These are phyloP conservation scores for Yasuhikotakia modesta DNA, from an alignment of 2,797 vertebrate species.

Conservation along the genomic window DNA sequence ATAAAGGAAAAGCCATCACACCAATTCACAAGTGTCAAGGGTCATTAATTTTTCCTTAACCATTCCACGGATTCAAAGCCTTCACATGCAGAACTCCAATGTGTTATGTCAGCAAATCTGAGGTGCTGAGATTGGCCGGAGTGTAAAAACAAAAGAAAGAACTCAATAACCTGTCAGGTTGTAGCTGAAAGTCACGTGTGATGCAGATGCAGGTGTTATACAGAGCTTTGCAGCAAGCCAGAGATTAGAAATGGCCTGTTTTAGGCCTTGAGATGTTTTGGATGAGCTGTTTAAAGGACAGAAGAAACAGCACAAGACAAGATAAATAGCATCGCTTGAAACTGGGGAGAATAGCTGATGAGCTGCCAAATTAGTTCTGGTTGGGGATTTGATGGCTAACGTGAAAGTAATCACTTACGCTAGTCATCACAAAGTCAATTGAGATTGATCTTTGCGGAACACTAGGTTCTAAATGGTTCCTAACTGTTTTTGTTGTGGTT, in stretches of 20 bases:
- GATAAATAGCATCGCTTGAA: background rate
- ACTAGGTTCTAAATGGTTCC: background rate
- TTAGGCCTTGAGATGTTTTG: constrained; percentile 57
- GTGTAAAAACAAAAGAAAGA: background rate
- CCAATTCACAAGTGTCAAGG: background rate
- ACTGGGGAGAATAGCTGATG: background rate
- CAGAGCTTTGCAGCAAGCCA: constrained; percentile 65
- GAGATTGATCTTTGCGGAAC: background rate
- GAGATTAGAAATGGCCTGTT: constrained; percentile 68
- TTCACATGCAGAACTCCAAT: background rate
- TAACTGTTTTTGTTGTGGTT: constrained; percentile 20
- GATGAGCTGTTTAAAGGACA: background rate
- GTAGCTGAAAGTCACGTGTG: constrained; percentile 39
- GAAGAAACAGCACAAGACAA: constrained; percentile 11
- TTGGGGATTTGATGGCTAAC: constrained; percentile 1
- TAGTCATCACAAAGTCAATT: constrained; percentile 2
- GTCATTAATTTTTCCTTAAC: background rate
- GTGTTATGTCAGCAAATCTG: constrained; percentile 22
- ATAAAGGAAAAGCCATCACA: constrained; percentile 19
- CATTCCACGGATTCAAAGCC: constrained; percentile 19
- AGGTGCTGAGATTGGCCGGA: background rate
- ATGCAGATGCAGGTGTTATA: constrained; percentile 64
- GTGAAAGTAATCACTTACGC: background rate
- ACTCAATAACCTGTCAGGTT: constrained; percentile 8
- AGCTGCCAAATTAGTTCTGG: constrained; percentile 13